Conservation (phyloP, 2,888 invertebrate genomes). For the Strigamia transsilvanica region DNA sequence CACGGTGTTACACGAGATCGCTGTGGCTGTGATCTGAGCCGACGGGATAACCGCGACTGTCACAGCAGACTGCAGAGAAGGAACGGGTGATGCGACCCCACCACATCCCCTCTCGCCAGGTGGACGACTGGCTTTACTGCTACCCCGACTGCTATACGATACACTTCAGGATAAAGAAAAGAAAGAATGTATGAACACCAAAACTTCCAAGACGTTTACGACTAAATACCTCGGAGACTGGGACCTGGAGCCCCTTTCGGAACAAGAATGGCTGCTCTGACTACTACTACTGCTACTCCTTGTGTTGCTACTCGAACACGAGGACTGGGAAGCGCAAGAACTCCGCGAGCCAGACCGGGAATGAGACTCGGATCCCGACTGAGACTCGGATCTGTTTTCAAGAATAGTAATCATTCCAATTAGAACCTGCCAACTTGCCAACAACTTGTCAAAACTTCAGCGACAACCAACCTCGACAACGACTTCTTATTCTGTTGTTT, state of each 20-base stretch:
- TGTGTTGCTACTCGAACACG: constrained; percentile 58
- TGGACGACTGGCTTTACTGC: constrained; percentile 57
- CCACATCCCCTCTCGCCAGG: constrained; percentile 57
- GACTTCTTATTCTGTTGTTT: constrained; percentile 51
- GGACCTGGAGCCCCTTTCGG: constrained; percentile 59
- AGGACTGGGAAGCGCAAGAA: constrained; percentile 60
- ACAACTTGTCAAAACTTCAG: not conserved
- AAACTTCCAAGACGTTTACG: not conserved
- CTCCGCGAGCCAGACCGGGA: constrained; percentile 60
- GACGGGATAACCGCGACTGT: constrained; percentile 54
- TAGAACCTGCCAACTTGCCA: not conserved
- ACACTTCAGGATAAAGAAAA: constrained; percentile 54
- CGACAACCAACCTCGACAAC: constrained; percentile 40
- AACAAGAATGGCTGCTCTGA: constrained; percentile 64
- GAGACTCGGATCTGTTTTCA: constrained; percentile 59
- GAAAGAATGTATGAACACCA: not conserved
- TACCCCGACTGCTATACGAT: constrained; percentile 58
- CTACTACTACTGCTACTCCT: constrained; percentile 60
- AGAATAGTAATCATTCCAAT: not conserved
- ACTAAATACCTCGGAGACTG: constrained; percentile 57
- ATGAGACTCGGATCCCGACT: constrained; percentile 61
- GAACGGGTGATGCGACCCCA: constrained; percentile 56
- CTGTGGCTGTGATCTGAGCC: constrained; percentile 57
- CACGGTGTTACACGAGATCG: constrained; percentile 57
- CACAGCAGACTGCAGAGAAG: constrained; percentile 61